Percentiles rank a stretch among this genome's conserved stretches.
These are phyloP conservation scores for Lithophane semibrunnea DNA, from an alignment of 2,888 invertebrate genomes.

Conservation along the genomic window DNA sequence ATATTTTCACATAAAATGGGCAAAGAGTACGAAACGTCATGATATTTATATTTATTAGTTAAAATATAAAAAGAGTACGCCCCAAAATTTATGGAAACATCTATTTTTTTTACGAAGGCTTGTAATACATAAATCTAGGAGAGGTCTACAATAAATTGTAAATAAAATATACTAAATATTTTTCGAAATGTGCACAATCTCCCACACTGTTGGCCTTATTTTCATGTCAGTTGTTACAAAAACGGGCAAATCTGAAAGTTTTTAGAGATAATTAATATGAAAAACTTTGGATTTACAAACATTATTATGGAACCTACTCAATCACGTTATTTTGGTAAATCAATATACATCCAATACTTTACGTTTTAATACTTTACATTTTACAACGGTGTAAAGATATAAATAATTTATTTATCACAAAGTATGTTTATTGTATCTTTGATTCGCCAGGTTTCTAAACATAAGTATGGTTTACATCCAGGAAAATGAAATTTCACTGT, in stretches of 20 bases:
- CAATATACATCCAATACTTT: no score
- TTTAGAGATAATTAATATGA: background rate
- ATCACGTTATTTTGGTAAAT: background rate
- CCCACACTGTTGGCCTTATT: background rate
- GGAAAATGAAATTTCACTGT: constrained; percentile 1
- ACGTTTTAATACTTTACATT: no score
- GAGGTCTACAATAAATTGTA: constrained; percentile 21
- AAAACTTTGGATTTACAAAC: background rate
- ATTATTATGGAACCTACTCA: background rate
- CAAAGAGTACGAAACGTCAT: background rate
- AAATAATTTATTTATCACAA: constrained; percentile 1
- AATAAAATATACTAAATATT: constrained; percentile 23
- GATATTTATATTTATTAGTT: constrained; percentile 23
- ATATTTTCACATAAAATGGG: background rate
- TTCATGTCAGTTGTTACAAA: constrained; percentile 17
- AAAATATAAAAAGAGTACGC: background rate
- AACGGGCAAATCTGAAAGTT: background rate
- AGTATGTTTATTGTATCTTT: background rate
- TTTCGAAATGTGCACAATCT: constrained; percentile 10
- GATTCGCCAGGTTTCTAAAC: background rate
- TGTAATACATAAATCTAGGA: constrained; percentile 36
- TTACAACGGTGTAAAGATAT: background rate
- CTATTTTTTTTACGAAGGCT: constrained; percentile 1
- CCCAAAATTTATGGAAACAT: constrained; percentile 13
- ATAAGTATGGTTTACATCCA: background rate